phyloP scores from a whole-genome alignment of 2,113 vertebrate genomes.

The Callionymus lyra region DNA sequence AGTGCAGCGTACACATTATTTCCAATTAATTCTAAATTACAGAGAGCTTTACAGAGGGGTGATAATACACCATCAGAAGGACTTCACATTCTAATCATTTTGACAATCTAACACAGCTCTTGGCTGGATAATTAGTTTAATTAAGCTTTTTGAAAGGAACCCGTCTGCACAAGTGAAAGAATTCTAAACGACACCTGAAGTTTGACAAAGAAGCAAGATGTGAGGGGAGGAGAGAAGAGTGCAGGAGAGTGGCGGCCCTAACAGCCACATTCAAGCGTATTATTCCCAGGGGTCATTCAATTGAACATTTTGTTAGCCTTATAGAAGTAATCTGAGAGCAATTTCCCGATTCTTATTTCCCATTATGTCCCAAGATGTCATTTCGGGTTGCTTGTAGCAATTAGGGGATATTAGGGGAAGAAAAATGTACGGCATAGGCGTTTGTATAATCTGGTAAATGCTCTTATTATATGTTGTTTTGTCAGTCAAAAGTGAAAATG shows the following conservation, averaged over 20 bases:
- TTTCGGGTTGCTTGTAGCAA: too few species aligned
- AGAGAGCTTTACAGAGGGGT: slow-evolving; percentile 79
- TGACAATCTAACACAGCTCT: slow-evolving; percentile 51
- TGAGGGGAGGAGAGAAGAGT: slow-evolving; percentile 3
- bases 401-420: too few species aligned
- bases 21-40: slow-evolving; percentile 94
- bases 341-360: too few species aligned
- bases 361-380: too few species aligned
- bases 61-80: slow-evolving; percentile 73
- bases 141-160: slow-evolving; percentile 58
- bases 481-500: too few species aligned
- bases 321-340: too few species aligned
- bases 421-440: too few species aligned
- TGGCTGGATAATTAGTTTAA: slow-evolving; percentile 72
- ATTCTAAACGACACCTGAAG: slow-evolving; percentile 42
- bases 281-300: too few species aligned
- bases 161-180: slow-evolving; percentile 20
- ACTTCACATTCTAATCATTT: slow-evolving; percentile 64
- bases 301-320: too few species aligned
- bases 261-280: too few species aligned
- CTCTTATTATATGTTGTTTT: too few species aligned
- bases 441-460: too few species aligned
- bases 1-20: slow-evolving; percentile 88
- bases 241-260: not conserved
- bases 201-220: slow-evolving; percentile 32